Base-by-base conservation (phyloP, 92 coral and sea anemone species). In the Heliopora coerulea region DNA sequence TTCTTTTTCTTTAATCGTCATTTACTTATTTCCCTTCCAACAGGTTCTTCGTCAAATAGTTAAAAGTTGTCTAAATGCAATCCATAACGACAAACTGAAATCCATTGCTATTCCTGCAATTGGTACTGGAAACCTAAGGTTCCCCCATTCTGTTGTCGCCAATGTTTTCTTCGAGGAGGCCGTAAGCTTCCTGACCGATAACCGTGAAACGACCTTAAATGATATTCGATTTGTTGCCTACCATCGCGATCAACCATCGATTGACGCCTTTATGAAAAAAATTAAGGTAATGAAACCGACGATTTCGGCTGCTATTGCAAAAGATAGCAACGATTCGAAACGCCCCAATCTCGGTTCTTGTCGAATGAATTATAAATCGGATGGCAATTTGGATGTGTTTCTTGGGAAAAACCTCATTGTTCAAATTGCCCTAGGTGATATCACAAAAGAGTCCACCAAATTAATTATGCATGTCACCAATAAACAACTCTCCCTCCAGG, bases 71-170 rank as follows among this genome's bases (percentile, higher is more conserved):
- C 80, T 90, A 17, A 33, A 57, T 0, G 83, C 87, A 82, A 83
- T 89, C 8, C 80, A 80, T 54, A 66, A 67, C 25, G 73, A 75
- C 75, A 69, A 67, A 8, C 76, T 84, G 23, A 74, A 75, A 2
- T 84, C 78, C 25, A 87, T 90, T 29, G 86, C 80, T 15, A 13
- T 75, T 14, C 80, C 80, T 23, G 80, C 80, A 48, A 75, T 75
- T 75, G 80, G 80, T 7, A 59, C 80, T 10, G 80, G 80, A 41
- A 59, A 75, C 49, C 60, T 59, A 4, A n/a, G 46, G 3, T 75
- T 75, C 59, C 80, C 80, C 3, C 80, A 56, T 19, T 19, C 30
- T 5, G 27, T 25, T 24, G 80, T 75, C 33, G 91, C 91, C 32
- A 82, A 74, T 8, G 62, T 68, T 20, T 85, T 87, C 79, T 87